Conservation (phyloP, 2,113 vertebrate genomes). For the Petromus typicus region DNA sequence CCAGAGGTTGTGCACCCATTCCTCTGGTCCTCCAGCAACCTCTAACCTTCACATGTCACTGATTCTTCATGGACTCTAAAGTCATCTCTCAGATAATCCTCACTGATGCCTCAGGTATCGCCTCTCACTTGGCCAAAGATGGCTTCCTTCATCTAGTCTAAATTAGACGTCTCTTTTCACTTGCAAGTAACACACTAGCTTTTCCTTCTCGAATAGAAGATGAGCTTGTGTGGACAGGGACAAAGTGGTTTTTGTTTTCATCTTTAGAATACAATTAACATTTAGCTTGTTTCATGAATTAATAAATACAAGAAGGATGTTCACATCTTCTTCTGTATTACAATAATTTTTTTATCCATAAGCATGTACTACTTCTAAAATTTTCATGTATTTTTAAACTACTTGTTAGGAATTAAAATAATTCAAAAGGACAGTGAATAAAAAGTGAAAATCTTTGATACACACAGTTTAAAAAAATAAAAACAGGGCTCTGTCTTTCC, state of each 20-base stretch:
- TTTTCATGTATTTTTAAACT: constrained; percentile 62
- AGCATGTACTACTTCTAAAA: neutral
- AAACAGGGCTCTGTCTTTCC: constrained; percentile 4
- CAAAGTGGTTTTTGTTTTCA: neutral
- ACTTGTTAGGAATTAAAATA: constrained; percentile 51
- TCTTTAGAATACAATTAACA: neutral
- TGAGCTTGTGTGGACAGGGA: neutral
- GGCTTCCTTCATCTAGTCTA: neutral
- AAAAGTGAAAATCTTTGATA: constrained; percentile 34
- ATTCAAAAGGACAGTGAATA: constrained; percentile 31
- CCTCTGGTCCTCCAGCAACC: no score
- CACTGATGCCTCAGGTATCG: neutral
- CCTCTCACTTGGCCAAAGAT: constrained; percentile 12
- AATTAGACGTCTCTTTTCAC: neutral
- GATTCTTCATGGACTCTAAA: neutral
- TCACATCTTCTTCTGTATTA: neutral
- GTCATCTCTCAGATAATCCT: neutral
- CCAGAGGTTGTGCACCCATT: neutral
- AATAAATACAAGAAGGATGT: neutral
- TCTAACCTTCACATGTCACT: neutral
- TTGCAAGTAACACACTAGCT: neutral
- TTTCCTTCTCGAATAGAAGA: neutral
- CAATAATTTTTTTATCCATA: constrained; percentile 6
- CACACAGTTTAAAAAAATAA: constrained; percentile 33
- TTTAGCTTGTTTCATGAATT: constrained; percentile 35